Conservation (phyloP, 2,888 invertebrate genomes). For the Lithophane leautieri region DNA sequence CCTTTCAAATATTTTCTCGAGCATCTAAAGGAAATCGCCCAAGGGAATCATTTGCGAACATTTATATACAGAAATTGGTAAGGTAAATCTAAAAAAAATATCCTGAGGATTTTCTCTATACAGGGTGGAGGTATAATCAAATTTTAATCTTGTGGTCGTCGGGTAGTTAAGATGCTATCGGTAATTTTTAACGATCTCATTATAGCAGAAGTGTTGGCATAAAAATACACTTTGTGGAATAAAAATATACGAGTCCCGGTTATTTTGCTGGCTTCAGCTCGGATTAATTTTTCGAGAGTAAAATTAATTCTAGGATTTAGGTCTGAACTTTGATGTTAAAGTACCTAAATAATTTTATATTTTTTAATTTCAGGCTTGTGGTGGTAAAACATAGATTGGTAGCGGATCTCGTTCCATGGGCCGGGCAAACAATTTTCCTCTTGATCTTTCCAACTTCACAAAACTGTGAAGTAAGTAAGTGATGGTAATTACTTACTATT, state of each 20-base stretch:
- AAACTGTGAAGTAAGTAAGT: too few relatives aligned
- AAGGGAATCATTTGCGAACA: constrained; percentile 48
- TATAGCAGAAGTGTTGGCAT: constrained; percentile 46
- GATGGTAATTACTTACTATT: too few relatives aligned
- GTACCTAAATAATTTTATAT: not conserved
- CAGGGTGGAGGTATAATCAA: constrained; percentile 18
- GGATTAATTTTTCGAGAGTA: constrained; percentile 9
- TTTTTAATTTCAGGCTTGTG: constrained; percentile 3
- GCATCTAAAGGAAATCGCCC: constrained; percentile 38
- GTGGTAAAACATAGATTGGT: constrained; percentile 21
- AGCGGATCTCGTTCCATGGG: not conserved
- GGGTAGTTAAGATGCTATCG: constrained; percentile 37
- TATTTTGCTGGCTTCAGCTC: constrained; percentile 15
- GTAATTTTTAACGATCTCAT: constrained; percentile 52
- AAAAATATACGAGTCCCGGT: constrained; percentile 10
- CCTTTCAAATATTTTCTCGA: constrained; percentile 46
- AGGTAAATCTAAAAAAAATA: constrained; percentile 26
- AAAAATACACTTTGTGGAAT: constrained; percentile 33
- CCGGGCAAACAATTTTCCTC: not conserved
- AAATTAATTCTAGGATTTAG: constrained; percentile 18
- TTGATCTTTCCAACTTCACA: not conserved
- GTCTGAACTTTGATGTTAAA: constrained; percentile 6
- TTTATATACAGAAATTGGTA: constrained; percentile 44
- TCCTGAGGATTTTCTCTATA: constrained; percentile 10
- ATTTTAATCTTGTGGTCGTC: constrained; percentile 37